Evolutionary conservation across 1,140 invertebrate genomes (phyloP).

Genomic region (Triops cancriformis): DNA sequence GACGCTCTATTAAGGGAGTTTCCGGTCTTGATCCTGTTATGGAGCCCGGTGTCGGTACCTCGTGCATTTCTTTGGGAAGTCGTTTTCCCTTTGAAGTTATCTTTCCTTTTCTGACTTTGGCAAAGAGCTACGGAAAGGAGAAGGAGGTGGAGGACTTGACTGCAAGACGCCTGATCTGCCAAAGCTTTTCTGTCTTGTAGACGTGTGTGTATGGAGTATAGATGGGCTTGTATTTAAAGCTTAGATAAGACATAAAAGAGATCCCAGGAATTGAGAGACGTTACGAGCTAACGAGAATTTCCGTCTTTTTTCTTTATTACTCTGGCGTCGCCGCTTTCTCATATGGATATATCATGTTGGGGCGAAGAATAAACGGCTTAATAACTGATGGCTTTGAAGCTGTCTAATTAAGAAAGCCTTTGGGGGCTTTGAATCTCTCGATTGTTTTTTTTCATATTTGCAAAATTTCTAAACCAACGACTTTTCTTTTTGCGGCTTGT

Average conservation of each 20-base stretch:
- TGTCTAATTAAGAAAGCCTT: not conserved
- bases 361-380: not conserved
- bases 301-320: not conserved
- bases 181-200: not conserved
- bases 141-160: not conserved
- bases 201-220: not conserved
- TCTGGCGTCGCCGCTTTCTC: not conserved
- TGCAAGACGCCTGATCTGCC: not conserved
- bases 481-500: constrained; percentile 30
- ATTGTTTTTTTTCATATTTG: not conserved
- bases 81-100: not conserved
- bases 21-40: constrained; percentile 5
- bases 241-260: not conserved
- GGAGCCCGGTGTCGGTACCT: not conserved
- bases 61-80: constrained; percentile 1
- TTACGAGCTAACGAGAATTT: not conserved
- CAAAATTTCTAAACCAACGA: not conserved
- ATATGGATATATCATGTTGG: not conserved
- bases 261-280: not conserved
- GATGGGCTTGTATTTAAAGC: constrained; percentile 1
- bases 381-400: not conserved
- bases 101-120: constrained; percentile 1
- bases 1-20: constrained; percentile 10
- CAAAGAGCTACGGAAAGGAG: not conserved
- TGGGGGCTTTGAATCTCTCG: not conserved